phyloP scores from a whole-genome alignment of 2,888 invertebrate species.

The Chrysolina oricalcia region DNA sequence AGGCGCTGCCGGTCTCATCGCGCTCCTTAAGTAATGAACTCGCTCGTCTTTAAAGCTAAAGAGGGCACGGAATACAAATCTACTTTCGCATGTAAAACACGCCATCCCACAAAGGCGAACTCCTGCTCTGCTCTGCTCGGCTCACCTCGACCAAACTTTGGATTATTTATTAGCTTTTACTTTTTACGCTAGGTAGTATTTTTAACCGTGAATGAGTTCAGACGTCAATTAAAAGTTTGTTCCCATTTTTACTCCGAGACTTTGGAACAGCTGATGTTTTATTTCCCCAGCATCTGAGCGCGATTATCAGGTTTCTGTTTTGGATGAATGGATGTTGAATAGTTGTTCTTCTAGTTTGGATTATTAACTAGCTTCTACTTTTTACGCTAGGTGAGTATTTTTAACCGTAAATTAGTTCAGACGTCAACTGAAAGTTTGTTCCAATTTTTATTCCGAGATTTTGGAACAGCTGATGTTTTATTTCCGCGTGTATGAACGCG shows the following conservation, averaged over 20 bases:
- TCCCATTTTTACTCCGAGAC: background rate
- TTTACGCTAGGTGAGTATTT: conserved; percentile 22
- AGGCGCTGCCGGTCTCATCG: conserved; percentile 63
- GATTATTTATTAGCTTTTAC: conserved; percentile 48
- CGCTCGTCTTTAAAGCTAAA: conserved; percentile 56
- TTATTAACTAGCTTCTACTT: no score
- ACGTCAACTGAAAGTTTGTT: background rate
- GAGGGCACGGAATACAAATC: conserved; percentile 61
- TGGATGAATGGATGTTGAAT: no score
- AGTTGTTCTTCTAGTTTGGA: no score
- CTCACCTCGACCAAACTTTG: conserved; percentile 43
- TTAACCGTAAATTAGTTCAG: background rate
- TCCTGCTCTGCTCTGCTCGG: conserved; percentile 29
- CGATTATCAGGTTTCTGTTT: no score
- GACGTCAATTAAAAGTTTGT: background rate
- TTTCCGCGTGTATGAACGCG: no score
- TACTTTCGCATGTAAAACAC: conserved; percentile 62
- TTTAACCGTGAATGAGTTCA: conserved; percentile 3
- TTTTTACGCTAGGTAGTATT: conserved; percentile 31
- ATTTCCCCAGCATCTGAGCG: no score
- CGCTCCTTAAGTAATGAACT: conserved; percentile 69
- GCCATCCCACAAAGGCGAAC: conserved; percentile 41
- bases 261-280: background rate
- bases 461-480: conserved; percentile 1
- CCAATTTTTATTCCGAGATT: background rate